These are phyloP conservation scores for Nemotelus nigrinus DNA, from an alignment of 2,888 invertebrate species.

Conservation along the genomic window DNA sequence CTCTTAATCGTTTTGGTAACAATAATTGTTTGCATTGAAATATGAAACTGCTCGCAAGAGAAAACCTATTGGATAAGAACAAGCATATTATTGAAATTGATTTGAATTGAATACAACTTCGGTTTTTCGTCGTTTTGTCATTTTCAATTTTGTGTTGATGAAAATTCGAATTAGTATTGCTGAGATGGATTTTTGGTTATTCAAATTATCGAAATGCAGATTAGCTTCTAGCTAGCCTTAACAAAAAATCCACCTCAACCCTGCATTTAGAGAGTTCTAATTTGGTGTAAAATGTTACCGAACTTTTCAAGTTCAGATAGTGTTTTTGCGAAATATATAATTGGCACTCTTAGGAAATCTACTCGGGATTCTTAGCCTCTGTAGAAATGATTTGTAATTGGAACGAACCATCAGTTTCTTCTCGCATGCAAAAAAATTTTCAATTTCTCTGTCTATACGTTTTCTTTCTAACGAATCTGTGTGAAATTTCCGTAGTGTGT, in stretches of 20 bases:
- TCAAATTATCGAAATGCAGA: too few relatives aligned
- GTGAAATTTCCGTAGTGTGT: constrained; percentile 8
- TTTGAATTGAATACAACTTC: too few relatives aligned
- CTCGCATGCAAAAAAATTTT: not conserved
- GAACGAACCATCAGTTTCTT: not conserved
- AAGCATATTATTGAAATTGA: too few relatives aligned
- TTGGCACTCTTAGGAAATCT: not conserved
- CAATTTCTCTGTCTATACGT: not conserved
- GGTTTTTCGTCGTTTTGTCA: too few relatives aligned
- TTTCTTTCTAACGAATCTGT: not conserved
- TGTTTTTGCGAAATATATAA: not conserved
- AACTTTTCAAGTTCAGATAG: not conserved
- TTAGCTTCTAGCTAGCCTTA: too few relatives aligned
- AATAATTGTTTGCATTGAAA: too few relatives aligned
- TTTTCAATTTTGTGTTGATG: too few relatives aligned
- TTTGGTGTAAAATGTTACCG: not conserved
- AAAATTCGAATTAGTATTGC: too few relatives aligned
- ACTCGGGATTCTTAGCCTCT: not conserved
- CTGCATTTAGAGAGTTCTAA: not conserved
- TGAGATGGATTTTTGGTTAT: too few relatives aligned
- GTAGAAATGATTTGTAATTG: not conserved
- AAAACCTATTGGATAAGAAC: too few relatives aligned
- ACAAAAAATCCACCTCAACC: not conserved
- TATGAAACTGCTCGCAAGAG: too few relatives aligned
- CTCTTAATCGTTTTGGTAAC: not conserved